Evolutionary conservation across 2,888 invertebrate species (phyloP), one percentile per base, ranked within the genome.

Genomic region (Hypsopygia costalis): DNA sequence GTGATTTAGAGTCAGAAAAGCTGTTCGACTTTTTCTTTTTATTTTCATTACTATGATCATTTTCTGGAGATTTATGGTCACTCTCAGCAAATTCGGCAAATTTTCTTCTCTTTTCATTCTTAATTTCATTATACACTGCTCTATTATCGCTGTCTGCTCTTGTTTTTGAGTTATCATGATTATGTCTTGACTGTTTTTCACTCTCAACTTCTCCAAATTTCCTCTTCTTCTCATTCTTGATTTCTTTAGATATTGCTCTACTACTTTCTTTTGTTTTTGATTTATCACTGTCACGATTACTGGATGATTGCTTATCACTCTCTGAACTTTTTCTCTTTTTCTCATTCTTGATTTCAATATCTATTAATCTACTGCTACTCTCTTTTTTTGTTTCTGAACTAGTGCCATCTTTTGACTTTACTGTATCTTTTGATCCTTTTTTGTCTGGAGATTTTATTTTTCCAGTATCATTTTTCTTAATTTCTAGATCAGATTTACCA

Each of bases 21-120:
- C 8, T 34, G 44, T 44, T 6, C 50, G 16, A 2, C 16, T 65
- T 63, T 44, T 66, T 68, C 28, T 47, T 45, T 20, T 60, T 62
- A 1, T 43, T 38, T 36, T 54, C 49, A 28, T 46, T 48, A 27
- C 55, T 40, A 41, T 50, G 34, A 35, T 32, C 16, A 7, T 33
- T 30, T 11, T 30, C 3, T 16, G 16, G 4, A 3, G 2, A 31
- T 7, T 60, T 33, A 25, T 31, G 22, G 36, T 45, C 42, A 38
- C 51, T 52, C 31, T 74, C 73, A 34, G 80, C 48, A 47, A 87
- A 85, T 46, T 80, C 68, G 6, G 65, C 41, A 60, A 72, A 74
- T 44, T 74, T 75, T 22, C 73, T 59, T 56, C 70, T 72, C 20
- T 61, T 65, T 10, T 60, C 59, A 20, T 58, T 63, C 44, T 58